These are phyloP conservation scores for human (Homo sapiens) DNA, from an alignment of 2,113 vertebrate genomes.

Conservation along the genomic window DNA sequence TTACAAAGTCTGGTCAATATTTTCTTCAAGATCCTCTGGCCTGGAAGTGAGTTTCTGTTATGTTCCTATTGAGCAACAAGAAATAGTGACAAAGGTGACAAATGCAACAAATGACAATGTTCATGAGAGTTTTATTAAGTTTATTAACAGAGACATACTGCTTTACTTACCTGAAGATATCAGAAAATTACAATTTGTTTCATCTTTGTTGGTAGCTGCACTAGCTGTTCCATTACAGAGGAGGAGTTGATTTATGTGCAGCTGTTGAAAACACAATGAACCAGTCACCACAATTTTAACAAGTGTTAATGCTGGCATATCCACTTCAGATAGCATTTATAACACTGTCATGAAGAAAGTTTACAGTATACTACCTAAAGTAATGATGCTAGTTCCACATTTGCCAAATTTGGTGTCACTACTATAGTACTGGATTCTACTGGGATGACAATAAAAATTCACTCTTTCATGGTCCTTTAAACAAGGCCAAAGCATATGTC, in stretches of 20 bases:
- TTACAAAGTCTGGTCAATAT: constrained; percentile 21
- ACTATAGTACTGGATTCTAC: neutral
- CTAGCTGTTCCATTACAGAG: constrained; percentile 44
- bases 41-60: constrained; percentile 48
- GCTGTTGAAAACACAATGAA: constrained; percentile 74
- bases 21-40: constrained; percentile 45
- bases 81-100: constrained; percentile 40
- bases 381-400: constrained; percentile 43
- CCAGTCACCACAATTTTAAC: constrained; percentile 63
- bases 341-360: constrained; percentile 56
- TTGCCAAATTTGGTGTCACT: constrained; percentile 50
- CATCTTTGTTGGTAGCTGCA: constrained; percentile 52
- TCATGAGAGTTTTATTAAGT: constrained; percentile 23
- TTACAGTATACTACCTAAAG: constrained; percentile 60
- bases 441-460: constrained; percentile 41
- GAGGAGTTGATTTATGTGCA: constrained; percentile 66
- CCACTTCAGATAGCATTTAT: constrained; percentile 57
- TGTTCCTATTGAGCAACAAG: constrained; percentile 37
- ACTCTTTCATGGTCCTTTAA: constrained; percentile 49
- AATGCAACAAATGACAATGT: constrained; percentile 43
- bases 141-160: constrained; percentile 61
- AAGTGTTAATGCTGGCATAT: constrained; percentile 60
- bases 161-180: constrained; percentile 47
- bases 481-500: constrained; percentile 3
- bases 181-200: constrained; percentile 65